Evolutionary conservation across 2,888 invertebrate genomes (phyloP), one percentile per base, ranked within the genome.

Genomic region (Himalopsyche japonica): DNA sequence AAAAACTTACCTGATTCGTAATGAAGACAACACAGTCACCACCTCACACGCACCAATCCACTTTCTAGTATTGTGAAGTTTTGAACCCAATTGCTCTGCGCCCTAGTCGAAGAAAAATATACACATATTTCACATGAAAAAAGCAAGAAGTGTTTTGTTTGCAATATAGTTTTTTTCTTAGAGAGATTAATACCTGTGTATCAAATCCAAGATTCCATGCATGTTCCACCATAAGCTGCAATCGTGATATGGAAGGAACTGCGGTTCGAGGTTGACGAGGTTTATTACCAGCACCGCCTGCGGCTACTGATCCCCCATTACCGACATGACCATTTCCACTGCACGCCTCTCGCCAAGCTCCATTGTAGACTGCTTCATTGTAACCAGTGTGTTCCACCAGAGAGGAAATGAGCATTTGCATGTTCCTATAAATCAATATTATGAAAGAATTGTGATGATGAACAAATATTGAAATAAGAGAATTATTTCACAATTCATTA

Each of bases 11-110:
- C 93, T 94, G 90, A 98, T 96, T 90, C 95, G 94, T 83, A 97
- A 93, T 87, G 96, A 97, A 0, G 97, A 96, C 18, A 98, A 92
- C 24, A 97, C 93, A 5, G 97, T 97, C 79, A 96, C 95, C 20
- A 97, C 96, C 91, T 98, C 98, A 7, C 98, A 97, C 1, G 97
- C 97, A 6, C 98, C 98, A 87, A 98, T 98, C 98, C 98, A 98
- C 89, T 98, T 98, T 86, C 96, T 93, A 0, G 97, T 97, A 90
- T 97, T 97, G 88, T 95, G 94, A 30, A 98, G 90, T 88, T 95
- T 95, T 43, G 96, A 95, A 15, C 96, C 97, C 3, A 98, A 91
- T 89, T 98, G 98, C 88, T 97, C 96, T 24, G 96, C 95, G 32
- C 97, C 98, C 93, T 96, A 93, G 6, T 89, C 87, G 48, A 70